Evolutionary conservation across 2,113 vertebrate species (phyloP), one percentile per base, ranked within the genome.

Genomic region (Nettapus auritus): DNA sequence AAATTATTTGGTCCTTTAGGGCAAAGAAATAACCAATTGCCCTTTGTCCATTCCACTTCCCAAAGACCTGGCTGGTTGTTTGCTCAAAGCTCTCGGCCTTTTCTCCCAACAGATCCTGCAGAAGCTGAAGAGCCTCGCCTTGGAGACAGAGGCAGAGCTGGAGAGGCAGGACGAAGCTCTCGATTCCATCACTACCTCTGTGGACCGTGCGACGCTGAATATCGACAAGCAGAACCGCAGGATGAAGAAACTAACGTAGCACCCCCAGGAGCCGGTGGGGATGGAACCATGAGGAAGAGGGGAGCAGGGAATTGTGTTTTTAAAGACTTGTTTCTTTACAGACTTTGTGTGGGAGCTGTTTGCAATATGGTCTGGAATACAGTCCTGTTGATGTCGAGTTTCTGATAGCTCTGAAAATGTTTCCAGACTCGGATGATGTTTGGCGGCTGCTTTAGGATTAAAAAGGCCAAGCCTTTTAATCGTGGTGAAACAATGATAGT

Each of bases 111-210:
- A 99, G 99, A 99, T 99, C 96, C 98, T 99, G n/a, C 91, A 97
- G 97, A 98, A 98, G 90, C 97, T 99, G 80, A 99, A 99, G 97
- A 97, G 96, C 64, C 98, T 99, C 4, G 99, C 99, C 28, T 94
- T 99, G 97, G 99, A 99, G 80, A 97, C 99, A 0, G 98, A 99
- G 68, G 97, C 97, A 0, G 99, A 99, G 96, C 98, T 99, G 94
- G 99, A 99, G 59, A 95, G 98, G 6, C 99, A 99, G 96, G 99
- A 99, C 0, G 99, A 99, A 52, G 97, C 97, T 17, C 97, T 99
- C 55, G 99, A 99, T 0, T 97, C 94, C 88, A 97, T 99, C 87
- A 86, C 97, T 1, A 95, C 93, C n/a, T 98, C 99, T 0, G 98
- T 98, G 1, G 99, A 99, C 55, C 98, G 95, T 3, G 87, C 98